Percentiles rank a stretch among this genome's conserved stretches.
phyloP scores from a whole-genome alignment of 2,797 vertebrate species.

The Xerus rutilus region DNA sequence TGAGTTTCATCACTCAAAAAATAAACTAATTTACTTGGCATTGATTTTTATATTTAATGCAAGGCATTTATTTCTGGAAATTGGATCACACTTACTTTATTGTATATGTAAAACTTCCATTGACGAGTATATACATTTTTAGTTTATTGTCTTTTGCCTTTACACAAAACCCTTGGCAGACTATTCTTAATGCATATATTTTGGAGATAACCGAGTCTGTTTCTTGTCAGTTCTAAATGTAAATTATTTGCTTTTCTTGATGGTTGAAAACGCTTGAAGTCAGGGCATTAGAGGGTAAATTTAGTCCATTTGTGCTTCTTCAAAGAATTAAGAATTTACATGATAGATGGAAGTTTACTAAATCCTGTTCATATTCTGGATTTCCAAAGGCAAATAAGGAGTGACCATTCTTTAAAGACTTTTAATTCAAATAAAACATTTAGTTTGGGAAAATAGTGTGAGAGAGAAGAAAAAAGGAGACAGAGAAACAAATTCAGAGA shows the following conservation, averaged over 20 bases:
- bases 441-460: slow-evolving; percentile 19
- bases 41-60: slow-evolving; percentile 65
- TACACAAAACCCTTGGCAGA: slow-evolving; percentile 74
- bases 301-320: slow-evolving; percentile 77
- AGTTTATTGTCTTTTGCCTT: slow-evolving; percentile 82
- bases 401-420: slow-evolving; percentile 57
- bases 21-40: slow-evolving; percentile 60
- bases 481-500: not conserved
- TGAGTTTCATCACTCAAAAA: slow-evolving; percentile 52
- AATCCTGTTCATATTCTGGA: slow-evolving; percentile 66
- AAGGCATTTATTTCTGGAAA: slow-evolving; percentile 70
- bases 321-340: slow-evolving; percentile 78
- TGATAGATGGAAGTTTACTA: slow-evolving; percentile 73
- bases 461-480: not conserved
- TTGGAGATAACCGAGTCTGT: slow-evolving; percentile 77
- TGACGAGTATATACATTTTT: slow-evolving; percentile 76
- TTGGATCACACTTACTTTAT: slow-evolving; percentile 44
- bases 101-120: slow-evolving; percentile 66
- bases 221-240: slow-evolving; percentile 80
- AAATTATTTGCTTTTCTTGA: slow-evolving; percentile 78
- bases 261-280: slow-evolving; percentile 76
- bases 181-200: slow-evolving; percentile 69
- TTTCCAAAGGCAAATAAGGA: slow-evolving; percentile 70
- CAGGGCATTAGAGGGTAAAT: slow-evolving; percentile 66
- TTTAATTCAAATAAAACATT: slow-evolving; percentile 58